Evolutionary conservation across 2,888 invertebrate species (phyloP), one percentile per base, ranked within the genome.

Genomic region (Thymelicus acteon): DNA sequence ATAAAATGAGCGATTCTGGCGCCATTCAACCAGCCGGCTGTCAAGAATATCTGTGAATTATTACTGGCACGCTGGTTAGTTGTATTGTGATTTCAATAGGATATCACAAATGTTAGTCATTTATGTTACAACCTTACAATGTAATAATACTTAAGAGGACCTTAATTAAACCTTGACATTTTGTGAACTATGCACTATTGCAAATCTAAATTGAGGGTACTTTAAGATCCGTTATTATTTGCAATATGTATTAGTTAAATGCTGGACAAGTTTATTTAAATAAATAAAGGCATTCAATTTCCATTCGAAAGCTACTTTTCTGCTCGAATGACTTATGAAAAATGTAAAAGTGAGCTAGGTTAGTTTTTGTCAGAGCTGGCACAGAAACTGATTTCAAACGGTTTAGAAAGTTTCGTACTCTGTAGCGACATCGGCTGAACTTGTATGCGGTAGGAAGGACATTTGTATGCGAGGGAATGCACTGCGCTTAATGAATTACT

Each of bases 391-490:
- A 78, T 78, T 78, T 63, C 61, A 77, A 78, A 78, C 75, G 77
- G 67, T 77, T 80, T 87, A 85, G 84, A 87, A 87, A 86, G 84
- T 83, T 79, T 76, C 77, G 73, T 74, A 68, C 63, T 61, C 39
- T 71, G 70, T 62, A 68, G 72, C 37, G 72, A 73, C 73, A 73
- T 76, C 71, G 72, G 70, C 65, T 73, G 63, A 72, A 68, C 69
- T 72, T 70, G 77, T 74, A 79, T 78, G 72, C 76, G 77, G 73
- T 79, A 80, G 84, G 81, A 85, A 86, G 84, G 83, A 82, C 84
- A 86, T 86, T 88, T 83, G 88, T 88, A 87, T 89, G 85, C 86
- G 75, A 80, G 81, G 82, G 83, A 88, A 87, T 86, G 86, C 87
- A 85, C 85, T 84, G 78, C 76, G 78, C 74, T 79, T 87, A 89